Conservation (phyloP, 2,113 vertebrate species). For the Leiothrix lutea region DNA sequence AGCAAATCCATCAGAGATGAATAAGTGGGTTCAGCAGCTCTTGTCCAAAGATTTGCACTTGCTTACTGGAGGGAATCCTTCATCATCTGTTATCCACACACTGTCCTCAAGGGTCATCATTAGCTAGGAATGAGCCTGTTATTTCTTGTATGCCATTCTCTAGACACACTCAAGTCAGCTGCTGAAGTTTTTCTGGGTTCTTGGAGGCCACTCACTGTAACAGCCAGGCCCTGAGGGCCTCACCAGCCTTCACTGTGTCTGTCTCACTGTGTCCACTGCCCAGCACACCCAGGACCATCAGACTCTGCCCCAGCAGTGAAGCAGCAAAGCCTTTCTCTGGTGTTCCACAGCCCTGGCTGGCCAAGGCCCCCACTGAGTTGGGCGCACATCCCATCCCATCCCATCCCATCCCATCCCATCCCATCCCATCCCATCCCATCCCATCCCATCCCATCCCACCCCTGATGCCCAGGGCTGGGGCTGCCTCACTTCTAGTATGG, state of each 20-base stretch:
- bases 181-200: not conserved
- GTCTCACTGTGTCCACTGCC: not conserved
- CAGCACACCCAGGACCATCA: rapidly evolving
- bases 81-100: not conserved
- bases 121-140: not conserved
- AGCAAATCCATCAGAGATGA: not conserved
- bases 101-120: not conserved
- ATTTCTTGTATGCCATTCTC: not conserved
- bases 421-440: not conserved
- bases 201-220: not conserved
- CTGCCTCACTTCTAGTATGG: not conserved
- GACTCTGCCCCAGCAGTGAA: not conserved
- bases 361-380: not conserved
- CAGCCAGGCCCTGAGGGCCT: not conserved
- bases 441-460: rapidly evolving
- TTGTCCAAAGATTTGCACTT: slow-evolving; percentile 11
- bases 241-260: not conserved
- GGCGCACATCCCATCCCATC: not conserved
- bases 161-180: not conserved
- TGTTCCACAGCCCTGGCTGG: no score
- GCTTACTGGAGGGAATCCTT: not conserved
- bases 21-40: not conserved
- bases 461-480: not conserved
- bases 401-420: no score
- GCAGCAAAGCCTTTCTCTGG: not conserved